phyloP scores from a whole-genome alignment of 2,888 invertebrate genomes.

The Athalia rosae region DNA sequence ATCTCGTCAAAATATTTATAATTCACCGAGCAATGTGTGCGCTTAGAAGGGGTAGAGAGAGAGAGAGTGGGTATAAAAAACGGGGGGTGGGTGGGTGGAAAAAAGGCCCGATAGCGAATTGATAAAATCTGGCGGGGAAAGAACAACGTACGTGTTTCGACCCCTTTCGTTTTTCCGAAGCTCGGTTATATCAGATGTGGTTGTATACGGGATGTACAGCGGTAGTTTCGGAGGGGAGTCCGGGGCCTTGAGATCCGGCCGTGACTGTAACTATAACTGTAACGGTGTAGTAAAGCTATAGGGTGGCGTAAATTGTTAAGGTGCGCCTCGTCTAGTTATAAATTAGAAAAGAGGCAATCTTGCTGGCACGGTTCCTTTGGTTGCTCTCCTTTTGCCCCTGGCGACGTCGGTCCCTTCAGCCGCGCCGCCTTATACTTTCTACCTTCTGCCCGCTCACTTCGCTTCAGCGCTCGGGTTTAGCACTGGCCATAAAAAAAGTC shows the following conservation, averaged over 20 bases:
- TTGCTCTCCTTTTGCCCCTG: conserved; percentile 46
- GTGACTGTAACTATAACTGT: conserved; percentile 36
- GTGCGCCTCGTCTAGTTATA: conserved; percentile 71
- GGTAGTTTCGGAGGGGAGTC: neutral
- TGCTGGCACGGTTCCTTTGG: conserved; percentile 55
- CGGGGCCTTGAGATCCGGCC: neutral
- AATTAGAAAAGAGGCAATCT: conserved; percentile 73
- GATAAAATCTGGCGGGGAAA: neutral
- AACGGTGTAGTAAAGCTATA: conserved; percentile 51
- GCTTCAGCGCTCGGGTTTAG: conserved; percentile 54
- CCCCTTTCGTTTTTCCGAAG: neutral
- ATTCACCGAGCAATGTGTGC: conserved; percentile 13
- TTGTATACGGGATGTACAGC: neutral
- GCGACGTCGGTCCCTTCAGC: conserved; percentile 47
- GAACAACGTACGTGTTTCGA: neutral
- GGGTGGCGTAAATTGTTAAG: conserved; percentile 71
- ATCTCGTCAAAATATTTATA: neutral
- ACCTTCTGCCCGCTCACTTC: conserved; percentile 2
- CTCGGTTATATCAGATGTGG: neutral
- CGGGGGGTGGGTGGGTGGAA: neutral
- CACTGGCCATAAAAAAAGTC: conserved; percentile 58
- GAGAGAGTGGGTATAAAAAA: too few species aligned
- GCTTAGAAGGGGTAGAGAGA: neutral
- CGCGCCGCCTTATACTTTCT: conserved; percentile 47
- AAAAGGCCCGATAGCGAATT: neutral